A percentile compares a stretch with the other conserved stretches of the same genome.
phyloP scores from a whole-genome alignment of 2,888 invertebrate genomes.

The Thymelicus acteon region DNA sequence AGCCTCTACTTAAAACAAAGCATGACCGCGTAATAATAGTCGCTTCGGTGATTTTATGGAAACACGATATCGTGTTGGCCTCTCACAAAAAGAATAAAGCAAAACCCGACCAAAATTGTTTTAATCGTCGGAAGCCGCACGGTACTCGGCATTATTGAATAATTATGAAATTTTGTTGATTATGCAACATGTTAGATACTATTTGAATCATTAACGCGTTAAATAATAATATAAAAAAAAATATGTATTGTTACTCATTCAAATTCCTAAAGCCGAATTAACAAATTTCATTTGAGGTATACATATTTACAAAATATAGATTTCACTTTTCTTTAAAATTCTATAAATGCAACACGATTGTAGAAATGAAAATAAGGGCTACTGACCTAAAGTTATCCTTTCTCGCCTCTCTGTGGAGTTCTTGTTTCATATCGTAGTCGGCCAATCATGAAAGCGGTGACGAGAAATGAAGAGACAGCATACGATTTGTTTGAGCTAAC shows the following conservation, averaged over 20 bases:
- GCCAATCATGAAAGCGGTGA: slow-evolving; percentile 60
- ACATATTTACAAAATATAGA: no score
- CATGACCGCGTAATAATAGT: slow-evolving; percentile 69
- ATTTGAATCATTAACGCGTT: slow-evolving; percentile 53
- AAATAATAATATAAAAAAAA: background rate
- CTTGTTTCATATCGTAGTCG: slow-evolving; percentile 26
- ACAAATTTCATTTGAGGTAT: background rate
- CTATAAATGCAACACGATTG: background rate
- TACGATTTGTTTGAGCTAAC: slow-evolving; percentile 84
- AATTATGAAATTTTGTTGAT: slow-evolving; percentile 54
- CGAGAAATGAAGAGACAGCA: slow-evolving; percentile 74
- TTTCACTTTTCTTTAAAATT: no score
- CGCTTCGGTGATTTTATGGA: slow-evolving; percentile 84
- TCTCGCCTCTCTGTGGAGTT: slow-evolving; percentile 12
- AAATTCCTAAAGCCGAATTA: background rate
- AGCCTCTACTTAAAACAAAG: slow-evolving; percentile 62
- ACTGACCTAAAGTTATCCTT: slow-evolving; percentile 10
- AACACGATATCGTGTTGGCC: slow-evolving; percentile 82
- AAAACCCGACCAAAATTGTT: slow-evolving; percentile 80
- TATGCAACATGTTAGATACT: slow-evolving; percentile 39
- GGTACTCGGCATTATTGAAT: slow-evolving; percentile 60
- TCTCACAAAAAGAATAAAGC: slow-evolving; percentile 79
- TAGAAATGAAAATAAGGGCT: background rate
- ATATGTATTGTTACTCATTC: background rate
- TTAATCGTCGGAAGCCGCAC: slow-evolving; percentile 80